Evolutionary conservation across 2,797 vertebrate genomes (phyloP).

Genomic region (Myiothlypis coronata): DNA sequence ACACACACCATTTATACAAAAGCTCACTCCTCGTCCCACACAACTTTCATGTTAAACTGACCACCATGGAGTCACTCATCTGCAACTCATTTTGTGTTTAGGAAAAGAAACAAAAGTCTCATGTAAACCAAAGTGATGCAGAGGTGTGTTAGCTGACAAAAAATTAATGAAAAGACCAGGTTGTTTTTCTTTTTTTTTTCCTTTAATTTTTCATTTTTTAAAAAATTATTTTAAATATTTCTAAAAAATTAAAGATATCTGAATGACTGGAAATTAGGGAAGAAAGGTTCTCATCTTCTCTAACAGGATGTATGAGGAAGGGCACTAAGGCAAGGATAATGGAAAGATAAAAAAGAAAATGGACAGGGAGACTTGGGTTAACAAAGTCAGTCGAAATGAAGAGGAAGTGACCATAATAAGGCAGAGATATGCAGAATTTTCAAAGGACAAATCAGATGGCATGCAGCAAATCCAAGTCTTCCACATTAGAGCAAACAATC

Average conservation of each 20-base stretch:
- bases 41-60: neutral
- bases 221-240: neutral
- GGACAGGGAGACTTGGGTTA: neutral
- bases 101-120: neutral
- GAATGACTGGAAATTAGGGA: neutral
- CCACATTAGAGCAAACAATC: neutral
- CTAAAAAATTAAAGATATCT: neutral
- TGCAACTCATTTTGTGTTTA: neutral
- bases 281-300: neutral
- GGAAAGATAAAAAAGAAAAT: neutral
- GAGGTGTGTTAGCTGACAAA: neutral
- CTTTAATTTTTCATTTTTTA: fast-evolving
- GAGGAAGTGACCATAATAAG: conserved; percentile 31
- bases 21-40: neutral
- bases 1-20: neutral
- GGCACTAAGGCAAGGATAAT: neutral
- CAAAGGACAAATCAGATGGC: conserved; percentile 26
- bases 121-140: neutral
- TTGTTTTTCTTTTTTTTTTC: neutral
- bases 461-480: conserved; percentile 15
- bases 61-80: neutral
- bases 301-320: neutral
- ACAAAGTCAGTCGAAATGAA: neutral
- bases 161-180: neutral
- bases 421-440: conserved; percentile 22